phyloP scores from a whole-genome alignment of 2,113 vertebrate species.

The Ailuropoda melanoleuca region DNA sequence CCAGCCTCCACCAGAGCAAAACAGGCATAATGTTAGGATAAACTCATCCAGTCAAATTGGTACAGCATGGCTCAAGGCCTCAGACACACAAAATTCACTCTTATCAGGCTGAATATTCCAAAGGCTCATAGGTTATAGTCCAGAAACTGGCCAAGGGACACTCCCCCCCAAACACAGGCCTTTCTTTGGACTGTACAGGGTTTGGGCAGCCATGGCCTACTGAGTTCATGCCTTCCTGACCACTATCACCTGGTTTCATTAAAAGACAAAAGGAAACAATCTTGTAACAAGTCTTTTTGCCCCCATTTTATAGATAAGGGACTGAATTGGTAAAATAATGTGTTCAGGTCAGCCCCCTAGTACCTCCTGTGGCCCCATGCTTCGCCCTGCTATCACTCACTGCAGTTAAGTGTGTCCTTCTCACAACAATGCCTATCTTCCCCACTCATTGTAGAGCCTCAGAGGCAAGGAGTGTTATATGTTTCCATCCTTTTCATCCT shows the following conservation, averaged over 20 bases:
- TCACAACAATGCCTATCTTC: background rate
- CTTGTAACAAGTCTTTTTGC: background rate
- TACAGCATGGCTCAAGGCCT: background rate
- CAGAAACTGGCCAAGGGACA: too few relatives aligned
- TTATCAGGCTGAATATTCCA: background rate
- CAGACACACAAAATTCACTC: background rate
- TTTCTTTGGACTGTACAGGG: background rate
- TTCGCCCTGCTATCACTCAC: too few relatives aligned
- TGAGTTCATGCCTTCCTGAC: background rate
- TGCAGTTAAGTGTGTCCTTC: too few relatives aligned
- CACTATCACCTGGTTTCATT: background rate
- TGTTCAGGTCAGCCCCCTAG: accelerated
- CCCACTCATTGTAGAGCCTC: background rate
- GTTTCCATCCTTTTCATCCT: background rate
- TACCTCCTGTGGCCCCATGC: accelerated
- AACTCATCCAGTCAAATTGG: background rate
- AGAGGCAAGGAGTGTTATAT: background rate
- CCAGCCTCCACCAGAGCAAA: background rate
- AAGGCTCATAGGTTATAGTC: background rate
- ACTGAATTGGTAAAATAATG: background rate
- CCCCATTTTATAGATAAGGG: background rate
- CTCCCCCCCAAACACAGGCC: background rate
- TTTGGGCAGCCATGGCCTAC: background rate
- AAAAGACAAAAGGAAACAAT: background rate
- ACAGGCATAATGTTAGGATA: background rate